These are phyloP conservation scores for Dryomyza anilis DNA, from an alignment of 2,888 invertebrate species.

Conservation along the genomic window DNA sequence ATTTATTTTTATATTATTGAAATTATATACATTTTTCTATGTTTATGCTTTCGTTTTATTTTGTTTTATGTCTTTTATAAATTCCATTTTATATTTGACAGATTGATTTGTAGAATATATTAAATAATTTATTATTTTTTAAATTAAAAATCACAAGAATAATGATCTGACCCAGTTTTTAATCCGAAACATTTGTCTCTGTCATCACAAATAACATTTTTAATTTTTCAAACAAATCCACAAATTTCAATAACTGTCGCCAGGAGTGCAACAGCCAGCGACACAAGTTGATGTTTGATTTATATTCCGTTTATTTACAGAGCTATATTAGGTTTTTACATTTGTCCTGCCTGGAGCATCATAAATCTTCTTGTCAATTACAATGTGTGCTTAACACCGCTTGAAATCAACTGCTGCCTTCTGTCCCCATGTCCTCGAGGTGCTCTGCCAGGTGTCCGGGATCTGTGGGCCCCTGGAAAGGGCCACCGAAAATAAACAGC, in stretches of 20 bases:
- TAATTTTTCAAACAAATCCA: background rate
- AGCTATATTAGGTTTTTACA: background rate
- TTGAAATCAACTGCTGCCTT: slow-evolving; percentile 44
- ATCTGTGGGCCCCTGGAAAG: background rate
- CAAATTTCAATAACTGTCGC: slow-evolving; percentile 29
- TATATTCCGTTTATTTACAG: slow-evolving; percentile 8
- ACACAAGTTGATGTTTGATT: slow-evolving; percentile 1
- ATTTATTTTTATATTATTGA: no score
- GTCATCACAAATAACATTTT: background rate
- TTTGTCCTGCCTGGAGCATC: background rate
- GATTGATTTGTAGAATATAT: no score
- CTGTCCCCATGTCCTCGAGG: background rate
- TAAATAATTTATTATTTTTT: no score
- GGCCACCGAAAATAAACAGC: background rate
- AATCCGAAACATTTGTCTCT: no score
- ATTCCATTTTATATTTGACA: no score
- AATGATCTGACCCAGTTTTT: no score
- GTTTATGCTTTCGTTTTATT: no score
- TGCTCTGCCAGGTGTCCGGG: slow-evolving; percentile 8
- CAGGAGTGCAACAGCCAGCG: background rate
- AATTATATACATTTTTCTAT: no score
- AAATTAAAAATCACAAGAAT: no score
- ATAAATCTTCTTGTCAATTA: slow-evolving; percentile 31
- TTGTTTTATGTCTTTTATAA: no score
- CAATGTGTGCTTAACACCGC: slow-evolving; percentile 48